Evolutionary conservation across 2,888 invertebrate species (phyloP), one percentile per base, ranked within the genome.

Genomic region (Epinotia nisella): DNA sequence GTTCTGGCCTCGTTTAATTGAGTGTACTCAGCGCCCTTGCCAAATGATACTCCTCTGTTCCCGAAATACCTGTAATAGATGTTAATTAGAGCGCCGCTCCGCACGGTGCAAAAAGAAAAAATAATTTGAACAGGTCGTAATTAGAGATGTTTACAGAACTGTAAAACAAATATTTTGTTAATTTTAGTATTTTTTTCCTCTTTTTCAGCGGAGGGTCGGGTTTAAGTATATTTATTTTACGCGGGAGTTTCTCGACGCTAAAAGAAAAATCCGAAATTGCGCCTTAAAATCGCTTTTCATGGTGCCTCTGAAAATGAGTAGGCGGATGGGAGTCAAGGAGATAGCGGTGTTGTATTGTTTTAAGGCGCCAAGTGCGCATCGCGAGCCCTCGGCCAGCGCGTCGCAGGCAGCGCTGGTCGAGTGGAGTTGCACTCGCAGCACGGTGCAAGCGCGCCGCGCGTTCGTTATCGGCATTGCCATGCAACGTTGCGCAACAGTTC

Each of bases 141-240:
- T 93, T 92, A 93, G 90, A 93, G 90, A 91, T 92, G 93, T 93
- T 93, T 92, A 90, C 92, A 90, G 88, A 91, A 91, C 89, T 90
- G 92, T 90, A 87, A 91, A 90, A 91, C 90, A 93, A 93, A 93
- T 93, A 93, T 93, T 93, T 93, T 89, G 89, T 88, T 90, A 91
- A 92, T 90, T 92, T 92, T 86, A 89, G 91, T 89, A 89, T 90
- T 90, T 90, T 76, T 91, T 88, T 88, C 86, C 86, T 85, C 82
- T 86, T 84, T 84, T 81, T 75, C 82, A 84, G 82, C 83, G 82
- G 81, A 84, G 88, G 89, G 89, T 90, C 89, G 91, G 90, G 91
- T 90, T 92, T 92, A 91, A 91, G 91, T 85, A 91, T 92, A 92
- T 92, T 93, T 93, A 92, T 92, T 92, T 91, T 87, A 78, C 83